Base-by-base conservation (phyloP, 2,113 vertebrate species). In the Gavia stellata region DNA sequence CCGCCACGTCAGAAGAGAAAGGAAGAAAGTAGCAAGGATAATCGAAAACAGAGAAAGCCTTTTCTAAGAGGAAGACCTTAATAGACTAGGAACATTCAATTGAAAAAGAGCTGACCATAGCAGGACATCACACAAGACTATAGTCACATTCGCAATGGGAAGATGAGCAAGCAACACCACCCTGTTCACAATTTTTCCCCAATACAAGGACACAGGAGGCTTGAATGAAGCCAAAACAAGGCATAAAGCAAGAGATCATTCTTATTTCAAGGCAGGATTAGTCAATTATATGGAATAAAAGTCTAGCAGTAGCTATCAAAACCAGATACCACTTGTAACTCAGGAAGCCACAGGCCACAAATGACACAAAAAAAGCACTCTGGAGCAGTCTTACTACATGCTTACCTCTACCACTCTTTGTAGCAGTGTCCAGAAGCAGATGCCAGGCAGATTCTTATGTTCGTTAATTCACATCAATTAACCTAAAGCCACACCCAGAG, bases 341-440 rank as follows among this genome's bases (percentile, higher is more conserved):
- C n/a, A 17, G 13, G 19, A 74, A 66, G 10, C 12, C 50, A 47
- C 1, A 7, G 23, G 8, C 7, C 53, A 81, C 18, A 44, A 59
- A 65, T 3, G 5, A n/a, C n/a, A n/a, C n/a, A n/a, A n/a, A n/a
- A n/a, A 8, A 23, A 53, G 14, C 19, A 31, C 2, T 23, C 14
- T 17, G 1, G 2, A 89, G 10, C 12, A 77, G 11, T 28, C 31
- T 40, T 78, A 66, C 5, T 52, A 36, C 3, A 1, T 24, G 5
- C 52, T 90, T 59, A 82, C 9, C 17, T 71, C 10, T 21, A 24
- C 4, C 19, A 7, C 6, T 25, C 24, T 31, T 52, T 12, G 65
- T 65, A 1, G 8, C 6, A 36, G 3, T 0, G 0, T n/a, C 40
- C 44, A 89, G 20, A 56, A 77, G 12, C 10, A 63, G 5, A 3